phyloP scores from a whole-genome alignment of 2,113 vertebrate species.

The Turnix velox region DNA sequence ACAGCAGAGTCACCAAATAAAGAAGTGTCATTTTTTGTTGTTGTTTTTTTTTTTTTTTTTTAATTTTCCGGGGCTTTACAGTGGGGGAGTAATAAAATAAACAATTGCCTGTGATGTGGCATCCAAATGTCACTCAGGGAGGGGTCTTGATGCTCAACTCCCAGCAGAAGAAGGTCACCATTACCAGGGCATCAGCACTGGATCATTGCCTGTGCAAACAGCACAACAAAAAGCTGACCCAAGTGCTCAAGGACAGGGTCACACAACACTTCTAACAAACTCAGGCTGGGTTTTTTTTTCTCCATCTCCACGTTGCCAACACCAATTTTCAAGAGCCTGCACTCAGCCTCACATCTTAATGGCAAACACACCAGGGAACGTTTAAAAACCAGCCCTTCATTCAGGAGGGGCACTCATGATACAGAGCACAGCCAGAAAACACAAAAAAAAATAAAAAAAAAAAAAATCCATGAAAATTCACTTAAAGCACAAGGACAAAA shows the following conservation, averaged over 20 bases:
- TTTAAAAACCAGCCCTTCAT: neutral
- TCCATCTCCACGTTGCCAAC: rapidly evolving
- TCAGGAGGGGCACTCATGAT: neutral
- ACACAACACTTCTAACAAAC: neutral
- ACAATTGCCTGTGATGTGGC: neutral
- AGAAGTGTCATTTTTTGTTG: too few relatives aligned
- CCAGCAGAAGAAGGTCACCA: neutral
- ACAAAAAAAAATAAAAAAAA: too few relatives aligned
- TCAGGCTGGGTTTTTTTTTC: neutral
- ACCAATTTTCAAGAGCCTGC: neutral
- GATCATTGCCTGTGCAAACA: rapidly evolving
- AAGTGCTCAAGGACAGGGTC: neutral
- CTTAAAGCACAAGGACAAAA: slow-evolving; percentile 3
- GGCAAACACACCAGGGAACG: neutral
- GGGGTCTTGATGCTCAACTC: neutral
- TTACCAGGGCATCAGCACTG: neutral
- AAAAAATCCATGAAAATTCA: neutral
- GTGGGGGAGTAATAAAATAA: neutral
- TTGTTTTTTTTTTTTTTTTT: neutral
- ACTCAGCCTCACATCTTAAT: neutral
- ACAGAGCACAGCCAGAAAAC: neutral
- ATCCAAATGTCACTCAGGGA: neutral
- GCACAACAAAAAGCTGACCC: neutral
- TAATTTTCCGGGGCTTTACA: too few relatives aligned
- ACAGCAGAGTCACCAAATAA: neutral